Percentiles rank a stretch among this genome's conserved stretches.
These are phyloP conservation scores for Neosilurus hyrtlii DNA, from an alignment of 2,797 vertebrate species.

Conservation along the genomic window DNA sequence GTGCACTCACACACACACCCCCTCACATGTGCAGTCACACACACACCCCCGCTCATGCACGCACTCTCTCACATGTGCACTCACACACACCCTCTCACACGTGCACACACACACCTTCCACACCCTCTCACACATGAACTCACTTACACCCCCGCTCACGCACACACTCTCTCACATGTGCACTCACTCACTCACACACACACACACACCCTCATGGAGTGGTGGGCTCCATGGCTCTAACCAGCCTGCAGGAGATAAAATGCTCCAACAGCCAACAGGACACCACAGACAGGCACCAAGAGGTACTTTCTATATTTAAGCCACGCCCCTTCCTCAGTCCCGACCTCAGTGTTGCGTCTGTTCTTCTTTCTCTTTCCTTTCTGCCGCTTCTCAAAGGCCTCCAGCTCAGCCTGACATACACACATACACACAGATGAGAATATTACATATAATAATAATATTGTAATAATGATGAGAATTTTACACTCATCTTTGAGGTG, in stretches of 20 bases:
- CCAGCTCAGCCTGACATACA: conserved; percentile 83
- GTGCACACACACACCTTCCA: too few species aligned
- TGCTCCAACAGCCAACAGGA: conserved; percentile 71
- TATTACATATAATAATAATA: not conserved
- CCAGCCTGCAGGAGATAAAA: conserved; percentile 74
- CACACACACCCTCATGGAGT: too few species aligned
- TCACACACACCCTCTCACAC: too few species aligned
- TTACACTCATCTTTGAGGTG: not conserved
- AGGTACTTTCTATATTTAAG: conserved; percentile 76
- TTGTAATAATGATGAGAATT: too few species aligned
- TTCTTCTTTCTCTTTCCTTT: conserved; percentile 86
- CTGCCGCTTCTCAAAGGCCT: conserved; percentile 91
- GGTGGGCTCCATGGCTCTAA: conserved; percentile 32
- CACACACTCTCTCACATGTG: too few species aligned
- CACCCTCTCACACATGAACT: too few species aligned
- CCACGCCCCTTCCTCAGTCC: conserved; percentile 69
- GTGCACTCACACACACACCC: too few species aligned
- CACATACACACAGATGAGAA: not conserved
- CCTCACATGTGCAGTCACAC: too few species aligned
- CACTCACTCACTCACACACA: too few species aligned
- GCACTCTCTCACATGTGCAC: too few species aligned
- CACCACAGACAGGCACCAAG: conserved; percentile 76
- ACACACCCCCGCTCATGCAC: too few species aligned
- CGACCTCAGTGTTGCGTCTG: conserved; percentile 79
- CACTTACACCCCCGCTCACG: too few species aligned